Conservation (phyloP, 92 coral and sea anemone species). For the Zoanthus sansibaricus region DNA sequence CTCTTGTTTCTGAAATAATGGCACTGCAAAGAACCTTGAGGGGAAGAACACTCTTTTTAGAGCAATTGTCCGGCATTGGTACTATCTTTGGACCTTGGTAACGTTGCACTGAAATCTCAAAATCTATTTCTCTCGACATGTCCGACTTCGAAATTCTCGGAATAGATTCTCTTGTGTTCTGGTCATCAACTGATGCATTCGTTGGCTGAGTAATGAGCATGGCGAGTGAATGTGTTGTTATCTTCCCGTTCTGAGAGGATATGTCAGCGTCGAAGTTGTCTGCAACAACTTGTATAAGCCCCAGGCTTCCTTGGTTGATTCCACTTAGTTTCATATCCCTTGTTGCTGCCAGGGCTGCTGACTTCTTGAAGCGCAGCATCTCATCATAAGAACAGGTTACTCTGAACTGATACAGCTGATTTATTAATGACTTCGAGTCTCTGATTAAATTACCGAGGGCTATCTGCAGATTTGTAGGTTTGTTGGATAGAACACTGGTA, state of each 20-base stretch:
- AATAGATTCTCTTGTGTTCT: no score
- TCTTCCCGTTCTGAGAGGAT: slow-evolving; percentile 69
- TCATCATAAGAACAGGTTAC: slow-evolving; percentile 80
- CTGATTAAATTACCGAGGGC: slow-evolving; percentile 62
- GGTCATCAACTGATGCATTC: slow-evolving; percentile 14
- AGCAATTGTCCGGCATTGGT: slow-evolving; percentile 55
- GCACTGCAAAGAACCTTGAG: slow-evolving; percentile 65
- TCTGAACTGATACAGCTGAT: slow-evolving; percentile 59
- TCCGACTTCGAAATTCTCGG: no score
- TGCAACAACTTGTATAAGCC: slow-evolving; percentile 71
- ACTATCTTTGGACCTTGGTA: slow-evolving; percentile 76
- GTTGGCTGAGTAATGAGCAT: slow-evolving; percentile 68
- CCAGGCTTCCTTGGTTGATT: slow-evolving; percentile 43
- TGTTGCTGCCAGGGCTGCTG: slow-evolving; percentile 72
- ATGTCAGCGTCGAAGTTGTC: slow-evolving; percentile 74
- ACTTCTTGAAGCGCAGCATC: slow-evolving; percentile 59
- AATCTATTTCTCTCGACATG: slow-evolving; percentile 10
- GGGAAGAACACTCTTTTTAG: slow-evolving; percentile 61
- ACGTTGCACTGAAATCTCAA: slow-evolving; percentile 60
- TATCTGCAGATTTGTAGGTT: slow-evolving; percentile 60
- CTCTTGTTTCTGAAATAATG: slow-evolving; percentile 57
- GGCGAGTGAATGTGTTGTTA: slow-evolving; percentile 65
- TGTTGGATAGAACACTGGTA: slow-evolving; percentile 59
- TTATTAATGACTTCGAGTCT: slow-evolving; percentile 51
- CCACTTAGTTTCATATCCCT: slow-evolving; percentile 55